Conservation (phyloP, 1,140 invertebrate species). For the Thrips palmi region DNA sequence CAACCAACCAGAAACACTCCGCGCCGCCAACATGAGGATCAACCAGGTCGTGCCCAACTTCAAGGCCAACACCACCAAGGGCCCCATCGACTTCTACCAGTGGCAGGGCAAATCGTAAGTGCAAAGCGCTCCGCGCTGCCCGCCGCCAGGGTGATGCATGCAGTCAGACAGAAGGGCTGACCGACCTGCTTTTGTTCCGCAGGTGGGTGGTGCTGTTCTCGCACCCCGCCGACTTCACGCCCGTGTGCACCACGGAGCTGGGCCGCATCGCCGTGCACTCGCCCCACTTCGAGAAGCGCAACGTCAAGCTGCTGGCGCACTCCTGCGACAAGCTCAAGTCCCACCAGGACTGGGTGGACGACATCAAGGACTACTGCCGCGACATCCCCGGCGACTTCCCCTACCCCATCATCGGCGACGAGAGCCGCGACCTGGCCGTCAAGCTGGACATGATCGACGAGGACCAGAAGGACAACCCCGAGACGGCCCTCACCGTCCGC, state of each 20-base stretch:
- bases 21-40: too few relatives aligned
- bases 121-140: too few relatives aligned
- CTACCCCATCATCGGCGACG: constrained; percentile 77
- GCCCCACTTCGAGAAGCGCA: constrained; percentile 56
- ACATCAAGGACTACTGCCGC: constrained; percentile 55
- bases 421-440: constrained; percentile 52
- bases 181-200: too few relatives aligned
- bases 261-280: constrained; percentile 54
- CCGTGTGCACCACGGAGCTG: constrained; percentile 86
- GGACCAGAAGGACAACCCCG: constrained; percentile 47
- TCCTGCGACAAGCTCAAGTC: constrained; percentile 64
- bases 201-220: constrained; percentile 84
- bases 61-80: constrained; percentile 47
- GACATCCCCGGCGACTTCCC: constrained; percentile 52
- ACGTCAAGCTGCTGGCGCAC: constrained; percentile 69
- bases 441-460: constrained; percentile 76
- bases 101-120: constrained; percentile 60
- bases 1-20: too few relatives aligned
- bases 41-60: constrained; percentile 68
- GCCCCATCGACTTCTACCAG: constrained; percentile 54
- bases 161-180: too few relatives aligned
- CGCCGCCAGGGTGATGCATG: too few relatives aligned
- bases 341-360: constrained; percentile 66
- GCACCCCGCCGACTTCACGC: constrained; percentile 85
- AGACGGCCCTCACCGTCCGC: constrained; percentile 54